Base-by-base conservation (phyloP, 2,797 vertebrate species). In the Odontamblyopus lacepedii region DNA sequence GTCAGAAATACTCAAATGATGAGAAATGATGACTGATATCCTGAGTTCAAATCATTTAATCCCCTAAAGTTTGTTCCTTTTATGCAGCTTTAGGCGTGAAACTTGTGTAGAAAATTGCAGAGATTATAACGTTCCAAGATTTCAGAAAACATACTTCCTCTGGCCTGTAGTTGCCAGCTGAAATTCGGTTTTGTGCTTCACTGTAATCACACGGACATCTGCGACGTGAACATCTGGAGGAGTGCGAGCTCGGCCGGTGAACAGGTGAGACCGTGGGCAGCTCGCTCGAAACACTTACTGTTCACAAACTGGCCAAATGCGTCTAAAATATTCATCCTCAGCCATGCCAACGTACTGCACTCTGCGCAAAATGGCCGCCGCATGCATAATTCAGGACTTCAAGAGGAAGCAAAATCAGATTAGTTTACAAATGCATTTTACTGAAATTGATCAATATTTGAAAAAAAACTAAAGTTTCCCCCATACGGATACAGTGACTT, bases 191-290 rank as follows among this genome's bases (percentile, higher is more conserved):
- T 48, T 48, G 44, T 48, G 44, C 44, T 15, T 26, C 11, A 7
- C 9, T 1, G 23, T 26, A 57, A 57, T 30, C 27, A 30, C 41
- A 44, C 50, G 59, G 35, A 67, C 67, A 38, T 67, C 18, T 35
- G 13, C 50, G 55, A 8, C 4, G 12, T 32, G 59, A 76, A 70
- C 71, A 75, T 71, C 72, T 77, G 72, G 67, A 56, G 63, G 6
- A 13, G 56, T 64, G 61, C 70, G 67, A 66, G 60, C 23, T 62
- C 53, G 16, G 8, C 55, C 23, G 60, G n/a, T 63, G 63, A 73
- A 63, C 44, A 63, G 50, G 6, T 73, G 63, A 51, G 9, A 48
- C n/a, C 23, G 55, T 67, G 64, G 29, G 23, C 38, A 62, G 60
- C 51, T 48, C 16, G 19, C 35, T 56, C 27, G n/a, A 48, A 32